Conservation (phyloP, 2,888 invertebrate genomes). For the Yponomeuta malinellus region DNA sequence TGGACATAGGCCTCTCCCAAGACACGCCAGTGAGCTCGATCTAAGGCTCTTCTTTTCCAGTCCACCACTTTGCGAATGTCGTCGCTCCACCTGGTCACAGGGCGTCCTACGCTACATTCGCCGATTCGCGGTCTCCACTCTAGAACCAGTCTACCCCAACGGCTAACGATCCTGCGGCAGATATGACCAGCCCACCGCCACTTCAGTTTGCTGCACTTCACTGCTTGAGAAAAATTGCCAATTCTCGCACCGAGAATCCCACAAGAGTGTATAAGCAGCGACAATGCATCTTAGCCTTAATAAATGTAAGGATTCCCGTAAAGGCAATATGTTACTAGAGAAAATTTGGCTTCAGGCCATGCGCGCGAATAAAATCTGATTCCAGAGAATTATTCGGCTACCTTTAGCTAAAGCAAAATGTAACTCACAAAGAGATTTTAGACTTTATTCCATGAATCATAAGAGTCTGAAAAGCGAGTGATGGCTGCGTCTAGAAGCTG, state of each 20-base stretch:
- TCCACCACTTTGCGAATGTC: too few relatives aligned
- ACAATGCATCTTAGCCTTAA: slow-evolving; percentile 3
- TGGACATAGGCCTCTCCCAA: too few relatives aligned
- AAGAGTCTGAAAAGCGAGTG: not conserved
- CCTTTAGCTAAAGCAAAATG: not conserved
- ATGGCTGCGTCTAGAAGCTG: not conserved
- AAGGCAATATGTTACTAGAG: slow-evolving; percentile 7
- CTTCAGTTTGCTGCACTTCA: not conserved
- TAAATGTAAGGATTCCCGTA: slow-evolving; percentile 8
- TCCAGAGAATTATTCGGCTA: not conserved
- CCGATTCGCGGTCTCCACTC: too few relatives aligned
- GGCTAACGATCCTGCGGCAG: too few relatives aligned
- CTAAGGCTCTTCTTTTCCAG: too few relatives aligned
- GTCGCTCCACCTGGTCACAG: too few relatives aligned
- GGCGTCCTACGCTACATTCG: too few relatives aligned
- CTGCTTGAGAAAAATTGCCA: not conserved
- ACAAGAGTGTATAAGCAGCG: not conserved
- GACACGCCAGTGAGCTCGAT: too few relatives aligned
- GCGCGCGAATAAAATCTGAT: slow-evolving; percentile 4
- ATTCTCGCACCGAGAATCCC: not conserved
- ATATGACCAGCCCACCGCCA: too few relatives aligned
- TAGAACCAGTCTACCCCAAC: too few relatives aligned
- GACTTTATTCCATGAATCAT: not conserved
- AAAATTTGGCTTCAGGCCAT: slow-evolving; percentile 4
- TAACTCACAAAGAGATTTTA: not conserved